Evolutionary conservation across 2,113 vertebrate genomes (phyloP).

Genomic region (Gadus macrocephalus): DNA sequence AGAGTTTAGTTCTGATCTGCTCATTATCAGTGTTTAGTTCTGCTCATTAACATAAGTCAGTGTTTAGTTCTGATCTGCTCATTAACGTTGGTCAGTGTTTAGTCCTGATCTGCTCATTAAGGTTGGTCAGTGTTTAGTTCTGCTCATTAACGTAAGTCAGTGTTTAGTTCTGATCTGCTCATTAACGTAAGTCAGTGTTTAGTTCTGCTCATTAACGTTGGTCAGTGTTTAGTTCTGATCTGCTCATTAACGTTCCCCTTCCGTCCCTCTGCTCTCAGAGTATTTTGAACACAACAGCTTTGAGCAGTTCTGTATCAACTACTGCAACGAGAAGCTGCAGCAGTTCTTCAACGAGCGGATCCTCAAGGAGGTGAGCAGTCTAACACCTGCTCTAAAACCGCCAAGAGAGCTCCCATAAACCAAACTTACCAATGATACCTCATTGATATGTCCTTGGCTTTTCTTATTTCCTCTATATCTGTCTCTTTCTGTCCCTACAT

Average conservation of each 20-base stretch:
- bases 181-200: constrained; percentile 47
- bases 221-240: constrained; percentile 32
- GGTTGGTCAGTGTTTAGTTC: constrained; percentile 15
- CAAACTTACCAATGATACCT: constrained; percentile 3
- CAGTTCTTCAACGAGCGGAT: constrained; percentile 99
- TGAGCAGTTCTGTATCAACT: constrained; percentile 99
- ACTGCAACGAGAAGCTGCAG: constrained; percentile 98
- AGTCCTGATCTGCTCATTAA: constrained; percentile 4
- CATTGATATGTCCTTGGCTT: no score
- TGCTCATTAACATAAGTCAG: constrained; percentile 50
- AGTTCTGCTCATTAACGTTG: constrained; percentile 16
- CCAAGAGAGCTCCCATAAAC: constrained; percentile 18
- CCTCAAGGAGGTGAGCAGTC: constrained; percentile 87
- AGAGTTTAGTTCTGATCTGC: constrained; percentile 26
- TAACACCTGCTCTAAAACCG: constrained; percentile 23
- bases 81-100: background rate
- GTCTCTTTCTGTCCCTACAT: no score
- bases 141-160: constrained; percentile 22
- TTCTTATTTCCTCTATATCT: no score
- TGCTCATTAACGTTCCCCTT: constrained; percentile 53
- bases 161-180: constrained; percentile 35
- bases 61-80: constrained; percentile 9
- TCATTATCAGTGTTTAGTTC: constrained; percentile 40
- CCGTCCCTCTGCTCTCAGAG: constrained; percentile 72
- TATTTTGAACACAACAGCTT: constrained; percentile 99